Evolutionary conservation across 1,140 invertebrate species (phyloP).

Genomic region (Carcinoscorpius rotundicauda): DNA sequence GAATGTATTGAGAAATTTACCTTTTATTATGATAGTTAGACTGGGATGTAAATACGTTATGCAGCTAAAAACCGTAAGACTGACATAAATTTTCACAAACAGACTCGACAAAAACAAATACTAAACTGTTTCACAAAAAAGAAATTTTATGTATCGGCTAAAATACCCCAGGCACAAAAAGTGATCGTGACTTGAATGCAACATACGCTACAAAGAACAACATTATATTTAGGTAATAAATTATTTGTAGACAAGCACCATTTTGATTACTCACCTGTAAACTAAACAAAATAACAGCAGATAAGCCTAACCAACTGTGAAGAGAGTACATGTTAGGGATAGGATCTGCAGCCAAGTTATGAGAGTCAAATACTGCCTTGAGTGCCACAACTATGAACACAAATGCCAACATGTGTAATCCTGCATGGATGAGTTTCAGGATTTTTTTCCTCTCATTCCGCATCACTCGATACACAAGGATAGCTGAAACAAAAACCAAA

Average conservation of each 20-base stretch:
- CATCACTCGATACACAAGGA: slow-evolving; percentile 68
- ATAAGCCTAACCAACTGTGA: slow-evolving; percentile 76
- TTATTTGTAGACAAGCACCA: not conserved
- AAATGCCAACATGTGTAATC: slow-evolving; percentile 49
- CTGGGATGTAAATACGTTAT: too few species aligned
- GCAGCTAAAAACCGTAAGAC: too few species aligned
- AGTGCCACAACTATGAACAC: slow-evolving; percentile 54
- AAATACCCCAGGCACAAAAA: not conserved
- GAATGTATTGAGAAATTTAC: too few species aligned
- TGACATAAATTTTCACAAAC: too few species aligned
- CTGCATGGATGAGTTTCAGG: slow-evolving; percentile 63
- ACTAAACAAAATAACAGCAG: slow-evolving; percentile 57
- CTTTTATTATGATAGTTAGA: too few species aligned
- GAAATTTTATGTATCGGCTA: not conserved
- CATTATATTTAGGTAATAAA: too few species aligned
- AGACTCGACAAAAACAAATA: too few species aligned
- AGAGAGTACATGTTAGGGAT: slow-evolving; percentile 63
- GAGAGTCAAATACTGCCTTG: slow-evolving; percentile 72
- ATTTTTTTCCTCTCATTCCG: slow-evolving; percentile 56
- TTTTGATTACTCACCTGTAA: slow-evolving; percentile 46
- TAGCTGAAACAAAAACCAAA: slow-evolving; percentile 41
- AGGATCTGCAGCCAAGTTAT: slow-evolving; percentile 48
- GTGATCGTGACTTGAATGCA: too few species aligned
- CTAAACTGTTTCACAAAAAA: not conserved
- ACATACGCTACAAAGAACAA: too few species aligned